These are phyloP conservation scores for Aldabrachelys gigantea DNA, from an alignment of 2,113 vertebrate genomes.

Conservation along the genomic window DNA sequence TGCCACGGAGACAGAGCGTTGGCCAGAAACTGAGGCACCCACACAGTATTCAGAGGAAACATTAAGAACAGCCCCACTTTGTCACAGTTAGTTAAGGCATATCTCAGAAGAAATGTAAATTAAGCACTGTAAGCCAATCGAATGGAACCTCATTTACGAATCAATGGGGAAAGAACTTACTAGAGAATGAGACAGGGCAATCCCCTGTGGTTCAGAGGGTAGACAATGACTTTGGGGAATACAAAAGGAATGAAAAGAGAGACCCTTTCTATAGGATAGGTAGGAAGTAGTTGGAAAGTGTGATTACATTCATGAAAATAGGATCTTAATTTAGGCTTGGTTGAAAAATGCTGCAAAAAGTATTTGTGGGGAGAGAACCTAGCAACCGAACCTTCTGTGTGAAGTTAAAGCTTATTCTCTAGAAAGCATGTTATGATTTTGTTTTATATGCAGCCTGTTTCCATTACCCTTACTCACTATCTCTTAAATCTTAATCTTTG, in stretches of 20 bases:
- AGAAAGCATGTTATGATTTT: neutral
- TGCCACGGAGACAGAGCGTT: too few species aligned
- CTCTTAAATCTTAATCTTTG: neutral
- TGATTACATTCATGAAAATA: neutral
- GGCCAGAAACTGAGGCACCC: too few species aligned
- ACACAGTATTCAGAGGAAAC: too few species aligned
- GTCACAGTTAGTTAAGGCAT: neutral
- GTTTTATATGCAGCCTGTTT: neutral
- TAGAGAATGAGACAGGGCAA: neutral
- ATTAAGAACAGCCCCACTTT: too few species aligned
- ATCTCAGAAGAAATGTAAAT: neutral
- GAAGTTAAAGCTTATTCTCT: neutral
- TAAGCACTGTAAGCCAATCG: neutral
- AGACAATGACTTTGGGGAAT: neutral
- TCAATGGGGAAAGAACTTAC: neutral
- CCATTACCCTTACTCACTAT: neutral
- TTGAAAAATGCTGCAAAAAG: neutral
- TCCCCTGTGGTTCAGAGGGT: neutral
- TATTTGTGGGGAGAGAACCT: neutral
- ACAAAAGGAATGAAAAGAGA: neutral
- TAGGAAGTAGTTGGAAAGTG: neutral
- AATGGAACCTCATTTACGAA: neutral
- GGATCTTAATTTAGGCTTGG: neutral
- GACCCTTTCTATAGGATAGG: neutral
- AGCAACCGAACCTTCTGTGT: too few species aligned